Percentiles rank a stretch among this genome's conserved stretches.
phyloP scores from a whole-genome alignment of 1,140 invertebrate species.

The Drosophila tani region DNA sequence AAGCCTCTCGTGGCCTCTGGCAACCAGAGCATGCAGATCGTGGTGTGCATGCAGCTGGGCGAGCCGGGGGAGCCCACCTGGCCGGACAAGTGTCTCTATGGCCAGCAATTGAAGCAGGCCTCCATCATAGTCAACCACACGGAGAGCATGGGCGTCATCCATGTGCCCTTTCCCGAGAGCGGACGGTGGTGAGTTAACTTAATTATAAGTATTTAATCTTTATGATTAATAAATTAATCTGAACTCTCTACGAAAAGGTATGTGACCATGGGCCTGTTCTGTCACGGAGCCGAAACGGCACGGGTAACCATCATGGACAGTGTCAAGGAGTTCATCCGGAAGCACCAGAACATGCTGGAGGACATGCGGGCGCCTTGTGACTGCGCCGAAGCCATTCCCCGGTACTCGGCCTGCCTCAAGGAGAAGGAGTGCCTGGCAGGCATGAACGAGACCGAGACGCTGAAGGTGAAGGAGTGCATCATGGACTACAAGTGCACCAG shows the following conservation, averaged over 20 bases:
- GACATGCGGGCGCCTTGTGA: constrained; percentile 74
- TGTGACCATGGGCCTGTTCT: constrained; percentile 88
- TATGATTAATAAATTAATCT: background rate
- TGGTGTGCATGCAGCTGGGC: constrained; percentile 87
- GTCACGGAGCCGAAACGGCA: constrained; percentile 85
- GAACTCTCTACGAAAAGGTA: constrained; percentile 66
- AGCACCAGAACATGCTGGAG: constrained; percentile 50
- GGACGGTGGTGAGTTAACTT: constrained; percentile 88
- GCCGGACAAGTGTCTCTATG: constrained; percentile 86
- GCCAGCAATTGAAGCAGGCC: constrained; percentile 85
- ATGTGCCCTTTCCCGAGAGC: constrained; percentile 92
- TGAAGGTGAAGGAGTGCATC: constrained; percentile 79
- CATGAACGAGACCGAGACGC: constrained; percentile 79
- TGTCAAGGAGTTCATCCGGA: constrained; percentile 77
- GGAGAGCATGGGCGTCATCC: constrained; percentile 87
- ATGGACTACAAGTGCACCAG: constrained; percentile 78
- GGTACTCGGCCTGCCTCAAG: constrained; percentile 70
- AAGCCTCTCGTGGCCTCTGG: constrained; percentile 18
- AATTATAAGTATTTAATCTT: too few species aligned
- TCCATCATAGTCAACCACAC: constrained; percentile 87
- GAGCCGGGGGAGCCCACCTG: constrained; percentile 86
- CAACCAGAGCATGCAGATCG: constrained; percentile 85
- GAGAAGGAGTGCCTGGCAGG: constrained; percentile 53
- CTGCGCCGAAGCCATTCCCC: constrained; percentile 62
- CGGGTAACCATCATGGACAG: constrained; percentile 72